Base-by-base conservation (phyloP, 2,113 vertebrate genomes). In the Muntiacus reevesi region DNA sequence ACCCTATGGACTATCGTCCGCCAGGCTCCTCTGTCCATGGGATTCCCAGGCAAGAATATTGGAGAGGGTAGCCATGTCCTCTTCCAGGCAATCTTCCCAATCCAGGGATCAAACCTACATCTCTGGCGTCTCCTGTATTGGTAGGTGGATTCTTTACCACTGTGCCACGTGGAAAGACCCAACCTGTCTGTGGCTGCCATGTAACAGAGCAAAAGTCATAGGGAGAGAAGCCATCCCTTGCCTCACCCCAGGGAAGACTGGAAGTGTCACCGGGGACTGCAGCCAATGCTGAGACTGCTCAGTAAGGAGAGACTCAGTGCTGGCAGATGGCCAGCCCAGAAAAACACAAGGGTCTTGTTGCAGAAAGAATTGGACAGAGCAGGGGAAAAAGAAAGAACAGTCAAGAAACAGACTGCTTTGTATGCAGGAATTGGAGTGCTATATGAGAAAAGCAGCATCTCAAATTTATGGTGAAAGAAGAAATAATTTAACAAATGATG, bases 401-500 rank as follows among this genome's bases (percentile, higher is more conserved):
- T 45, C 9, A 28, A 85, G 55, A 92, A 67, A 94, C 60, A 94
- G 27, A 84, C 43, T 8, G 27, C 50, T 3, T 13, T 64, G 28
- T 79, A 57, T 82, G 47, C 28, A 67, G 84, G 23, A 79, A 92
- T 28, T 88, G 23, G 59, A 89, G 88, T 81, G 36, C 33, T 83
- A 84, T 92, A 30, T 60, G 59, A 94, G 17, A 71, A 88, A 71
- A 71, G 25, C 47, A 16, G 52, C 50, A 79, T 74, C 59, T 96
- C 64, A 71, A 71, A 89, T 94, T 71, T 74, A 21, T 89, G n/a
- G 79, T 57, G 50, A 94, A 94, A 83, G 74, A 87, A 64, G 87
- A 95, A 94, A 87, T 91, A 91, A 57, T 79, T 93, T 78, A 94
- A 62, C 47, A 90, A 93, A 83, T n/a, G n/a, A 96, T 96, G 89